Evolutionary conservation across 1,140 invertebrate species (phyloP), one percentile per base, ranked within the genome.

Genomic region (Dinoponera quadriceps): DNA sequence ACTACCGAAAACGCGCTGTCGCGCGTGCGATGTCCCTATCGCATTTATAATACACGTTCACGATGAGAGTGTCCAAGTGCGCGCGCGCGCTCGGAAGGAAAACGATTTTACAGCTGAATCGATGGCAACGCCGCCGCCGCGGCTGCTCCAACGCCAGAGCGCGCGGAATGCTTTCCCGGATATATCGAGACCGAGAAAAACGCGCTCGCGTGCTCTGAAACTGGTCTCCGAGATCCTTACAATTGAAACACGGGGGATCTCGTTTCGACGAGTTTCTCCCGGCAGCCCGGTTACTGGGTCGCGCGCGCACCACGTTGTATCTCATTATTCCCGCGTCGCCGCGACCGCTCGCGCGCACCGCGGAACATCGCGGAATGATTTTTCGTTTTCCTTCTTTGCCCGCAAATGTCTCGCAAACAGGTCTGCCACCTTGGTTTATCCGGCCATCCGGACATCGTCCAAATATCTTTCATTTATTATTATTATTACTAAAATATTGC

Each of bases 191-290:
- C n/a, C 44, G 66, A 66, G 85, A 83, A 86, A 86, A 83, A 85
- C 68, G 78, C 71, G n/a, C 51, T 16, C 74, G 44, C 22, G 33
- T 22, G 57, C 44, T 49, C 60, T 69, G 62, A 11, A 65, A 84
- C 57, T 54, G 54, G 29, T 73, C 63, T 57, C 65, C 20, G 14
- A 65, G 82, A 81, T 78, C 62, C 81, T 87, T 88, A 85, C 83
- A 85, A 88, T 85, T 78, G 87, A 82, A 87, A 87, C 78, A 85
- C 86, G 54, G 63, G 78, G 65, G 71, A 84, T 87, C 86, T 84
- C 69, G 85, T 83, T 87, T 80, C 85, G 63, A 80, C 81, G 81
- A 84, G 86, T 87, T 86, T 87, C 81, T 81, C 74, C 57, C 72
- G 13, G 54, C 55, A 68, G 77, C 66, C 22, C 74, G 29, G 63